These are phyloP conservation scores for Circaetus cinerascens DNA, from an alignment of 2,113 vertebrate species.

Conservation along the genomic window DNA sequence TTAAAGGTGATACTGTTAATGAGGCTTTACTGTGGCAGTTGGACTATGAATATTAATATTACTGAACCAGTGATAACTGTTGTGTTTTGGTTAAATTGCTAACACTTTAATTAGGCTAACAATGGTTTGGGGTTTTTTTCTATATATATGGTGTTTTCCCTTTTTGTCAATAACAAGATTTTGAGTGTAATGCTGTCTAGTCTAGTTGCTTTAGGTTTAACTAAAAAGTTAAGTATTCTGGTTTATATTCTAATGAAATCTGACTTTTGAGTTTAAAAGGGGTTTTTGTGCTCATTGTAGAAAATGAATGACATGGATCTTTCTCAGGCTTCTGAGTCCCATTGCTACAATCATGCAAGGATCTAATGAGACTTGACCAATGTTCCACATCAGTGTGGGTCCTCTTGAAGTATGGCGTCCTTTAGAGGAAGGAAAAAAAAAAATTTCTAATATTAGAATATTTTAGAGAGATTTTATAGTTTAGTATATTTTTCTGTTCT, in stretches of 20 bases:
- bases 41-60: not conserved
- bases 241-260: not conserved
- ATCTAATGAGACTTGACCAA: not conserved
- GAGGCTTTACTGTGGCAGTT: not conserved
- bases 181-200: not conserved
- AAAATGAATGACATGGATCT: not conserved
- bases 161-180: not conserved
- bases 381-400: not conserved
- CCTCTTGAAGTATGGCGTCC: not conserved
- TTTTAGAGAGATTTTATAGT: not conserved
- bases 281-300: not conserved
- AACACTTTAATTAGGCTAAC: not conserved
- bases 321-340: not conserved
- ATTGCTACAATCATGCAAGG: accelerated
- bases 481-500: not conserved
- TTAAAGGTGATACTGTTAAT: not conserved
- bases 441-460: not conserved
- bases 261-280: not conserved
- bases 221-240: not conserved
- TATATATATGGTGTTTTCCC: not conserved
- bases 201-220: not conserved
- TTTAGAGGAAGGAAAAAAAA: not conserved
- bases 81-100: not conserved
- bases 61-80: not conserved
- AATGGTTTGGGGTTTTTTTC: not conserved